Conservation (phyloP, 2,888 invertebrate species). For the Tenthredo notha region DNA sequence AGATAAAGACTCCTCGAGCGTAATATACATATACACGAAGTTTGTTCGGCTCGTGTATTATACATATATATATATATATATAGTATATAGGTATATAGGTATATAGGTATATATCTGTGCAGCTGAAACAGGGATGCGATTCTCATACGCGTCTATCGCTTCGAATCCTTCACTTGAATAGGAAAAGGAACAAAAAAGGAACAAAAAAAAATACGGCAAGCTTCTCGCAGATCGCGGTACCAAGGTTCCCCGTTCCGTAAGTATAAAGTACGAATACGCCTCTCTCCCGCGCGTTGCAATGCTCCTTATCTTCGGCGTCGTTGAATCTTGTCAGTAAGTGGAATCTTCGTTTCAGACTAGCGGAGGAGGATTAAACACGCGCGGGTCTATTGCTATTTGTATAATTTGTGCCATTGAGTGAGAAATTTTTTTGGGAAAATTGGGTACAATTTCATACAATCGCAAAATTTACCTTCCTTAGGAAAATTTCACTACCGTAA, state of each 20-base stretch:
- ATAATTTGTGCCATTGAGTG: background rate
- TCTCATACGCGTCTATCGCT: conserved; percentile 42
- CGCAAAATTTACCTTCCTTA: background rate
- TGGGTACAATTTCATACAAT: background rate
- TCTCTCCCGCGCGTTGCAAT: conserved; percentile 35
- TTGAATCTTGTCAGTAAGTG: conserved; percentile 51
- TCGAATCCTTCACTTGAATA: conserved; percentile 31
- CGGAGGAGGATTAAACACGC: conserved; percentile 4
- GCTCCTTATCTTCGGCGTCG: conserved; percentile 32
- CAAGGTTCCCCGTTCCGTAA: conserved; percentile 6
- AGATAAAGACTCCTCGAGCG: conserved; percentile 43
- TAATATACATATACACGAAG: conserved; percentile 37
- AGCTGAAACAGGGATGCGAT: conserved; percentile 11
- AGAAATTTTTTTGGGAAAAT: background rate
- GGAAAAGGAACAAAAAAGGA: background rate
- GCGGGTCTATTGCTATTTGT: background rate
- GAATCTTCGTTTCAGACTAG: conserved; percentile 34
- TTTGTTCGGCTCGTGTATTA: conserved; percentile 23
- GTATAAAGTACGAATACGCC: conserved; percentile 46
- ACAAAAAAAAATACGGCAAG: background rate
- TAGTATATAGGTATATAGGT: background rate
- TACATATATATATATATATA: background rate
- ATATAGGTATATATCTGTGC: background rate
- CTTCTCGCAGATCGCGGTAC: conserved; percentile 36
- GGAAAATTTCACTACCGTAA: background rate